Conservation (phyloP, 2,113 vertebrate species). For the Aegithalos caudatus region DNA sequence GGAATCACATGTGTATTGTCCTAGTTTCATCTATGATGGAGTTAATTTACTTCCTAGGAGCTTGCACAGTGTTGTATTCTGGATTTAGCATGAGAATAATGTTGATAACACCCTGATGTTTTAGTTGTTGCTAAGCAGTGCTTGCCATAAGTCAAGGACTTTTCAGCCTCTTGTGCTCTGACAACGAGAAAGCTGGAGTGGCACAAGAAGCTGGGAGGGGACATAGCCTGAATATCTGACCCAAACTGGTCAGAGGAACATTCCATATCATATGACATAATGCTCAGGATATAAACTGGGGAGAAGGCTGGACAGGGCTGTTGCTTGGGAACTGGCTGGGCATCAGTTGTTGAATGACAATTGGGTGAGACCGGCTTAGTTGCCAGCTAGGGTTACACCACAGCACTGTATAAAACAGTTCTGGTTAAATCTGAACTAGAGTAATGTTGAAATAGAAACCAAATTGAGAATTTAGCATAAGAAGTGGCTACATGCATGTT, state of each 20-base stretch:
- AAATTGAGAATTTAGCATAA: neutral
- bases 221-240: neutral
- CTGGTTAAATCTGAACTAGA: neutral
- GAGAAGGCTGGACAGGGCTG: neutral
- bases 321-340: neutral
- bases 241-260: neutral
- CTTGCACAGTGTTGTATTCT: neutral
- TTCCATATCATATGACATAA: neutral
- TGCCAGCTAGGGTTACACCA: neutral
- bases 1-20: neutral
- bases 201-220: neutral
- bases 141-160: neutral
- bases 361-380: neutral
- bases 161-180: neutral
- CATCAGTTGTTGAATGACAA: neutral
- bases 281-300: neutral
- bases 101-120: neutral
- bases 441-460: neutral
- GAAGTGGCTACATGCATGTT: neutral
- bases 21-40: neutral
- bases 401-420: rapidly evolving
- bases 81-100: neutral
- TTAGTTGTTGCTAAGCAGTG: neutral
- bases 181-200: neutral
- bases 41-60: neutral